Evolutionary conservation across 2,888 invertebrate genomes (phyloP).

Genomic region (Himalopsyche kuldschensis): DNA sequence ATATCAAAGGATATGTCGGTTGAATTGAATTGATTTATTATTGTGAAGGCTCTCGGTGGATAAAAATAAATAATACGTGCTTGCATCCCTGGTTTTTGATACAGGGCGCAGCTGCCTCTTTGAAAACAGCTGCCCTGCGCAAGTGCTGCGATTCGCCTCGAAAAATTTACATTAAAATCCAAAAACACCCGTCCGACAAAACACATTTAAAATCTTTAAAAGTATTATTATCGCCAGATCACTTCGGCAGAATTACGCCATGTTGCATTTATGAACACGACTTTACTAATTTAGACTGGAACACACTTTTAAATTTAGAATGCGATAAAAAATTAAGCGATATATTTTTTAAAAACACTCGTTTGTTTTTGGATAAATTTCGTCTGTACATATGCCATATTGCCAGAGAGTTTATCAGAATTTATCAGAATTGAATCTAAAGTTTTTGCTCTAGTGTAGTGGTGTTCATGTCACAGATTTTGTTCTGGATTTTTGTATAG

Average conservation of each 20-base stretch:
- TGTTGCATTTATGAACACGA: background rate
- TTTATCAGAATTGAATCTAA: too few species aligned
- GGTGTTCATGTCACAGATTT: too few species aligned
- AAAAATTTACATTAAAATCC: background rate
- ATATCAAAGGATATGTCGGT: too few species aligned
- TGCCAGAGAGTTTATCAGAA: too few species aligned
- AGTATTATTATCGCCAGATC: background rate
- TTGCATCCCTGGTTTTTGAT: background rate
- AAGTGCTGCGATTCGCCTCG: background rate
- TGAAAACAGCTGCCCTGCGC: background rate
- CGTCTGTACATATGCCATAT: too few species aligned
- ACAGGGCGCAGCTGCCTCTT: background rate
- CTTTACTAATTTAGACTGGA: background rate
- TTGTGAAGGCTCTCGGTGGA: too few species aligned
- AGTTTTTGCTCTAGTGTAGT: too few species aligned
- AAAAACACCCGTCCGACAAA: background rate
- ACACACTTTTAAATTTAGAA: background rate
- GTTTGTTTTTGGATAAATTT: too few species aligned
- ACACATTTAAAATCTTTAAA: background rate
- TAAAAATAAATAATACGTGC: background rate
- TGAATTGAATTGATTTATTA: too few species aligned
- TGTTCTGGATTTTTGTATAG: too few species aligned
- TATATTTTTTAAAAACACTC: too few species aligned
- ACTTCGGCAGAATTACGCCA: background rate
- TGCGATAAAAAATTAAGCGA: background rate